These are phyloP conservation scores for Lasioglossum oenotherae DNA, from an alignment of 2,888 invertebrate genomes.

Conservation along the genomic window DNA sequence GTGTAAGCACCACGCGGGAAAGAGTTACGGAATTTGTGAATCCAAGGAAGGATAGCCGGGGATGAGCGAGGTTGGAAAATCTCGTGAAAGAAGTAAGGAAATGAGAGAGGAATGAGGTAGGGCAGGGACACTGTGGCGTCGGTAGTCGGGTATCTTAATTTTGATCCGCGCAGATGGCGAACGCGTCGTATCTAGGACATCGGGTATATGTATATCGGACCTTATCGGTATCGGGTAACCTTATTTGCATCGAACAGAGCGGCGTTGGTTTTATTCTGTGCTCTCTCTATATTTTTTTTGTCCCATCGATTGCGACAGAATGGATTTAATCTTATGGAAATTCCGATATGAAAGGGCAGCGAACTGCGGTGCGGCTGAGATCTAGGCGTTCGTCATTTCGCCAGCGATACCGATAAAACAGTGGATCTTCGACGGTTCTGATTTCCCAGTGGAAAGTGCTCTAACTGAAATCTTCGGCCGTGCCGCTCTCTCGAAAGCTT, in stretches of 20 bases:
- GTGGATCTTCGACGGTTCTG: conserved; percentile 48
- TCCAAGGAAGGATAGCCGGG: background rate
- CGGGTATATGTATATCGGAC: conserved; percentile 46
- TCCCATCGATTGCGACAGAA: conserved; percentile 43
- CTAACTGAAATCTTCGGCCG: conserved; percentile 44
- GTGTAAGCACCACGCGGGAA: background rate
- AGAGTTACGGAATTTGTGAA: background rate
- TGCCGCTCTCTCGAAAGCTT: background rate
- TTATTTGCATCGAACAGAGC: conserved; percentile 54
- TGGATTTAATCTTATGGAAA: conserved; percentile 53
- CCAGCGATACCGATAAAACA: conserved; percentile 42
- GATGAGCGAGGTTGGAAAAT: background rate
- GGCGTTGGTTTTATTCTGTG: conserved; percentile 27
- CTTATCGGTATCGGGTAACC: conserved; percentile 55
- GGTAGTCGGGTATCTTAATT: conserved; percentile 15
- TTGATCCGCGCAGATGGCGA: conserved; percentile 27
- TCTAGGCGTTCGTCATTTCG: conserved; percentile 38
- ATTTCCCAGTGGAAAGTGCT: conserved; percentile 54
- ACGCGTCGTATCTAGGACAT: conserved; percentile 43
- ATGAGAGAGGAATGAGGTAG: background rate
- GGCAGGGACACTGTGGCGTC: background rate
- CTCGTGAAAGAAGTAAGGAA: background rate
- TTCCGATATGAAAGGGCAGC: conserved; percentile 35
- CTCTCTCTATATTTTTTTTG: background rate
- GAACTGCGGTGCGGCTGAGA: conserved; percentile 41